These are phyloP conservation scores for Andricus quercusramuli DNA, from an alignment of 2,888 invertebrate species.

Conservation along the genomic window DNA sequence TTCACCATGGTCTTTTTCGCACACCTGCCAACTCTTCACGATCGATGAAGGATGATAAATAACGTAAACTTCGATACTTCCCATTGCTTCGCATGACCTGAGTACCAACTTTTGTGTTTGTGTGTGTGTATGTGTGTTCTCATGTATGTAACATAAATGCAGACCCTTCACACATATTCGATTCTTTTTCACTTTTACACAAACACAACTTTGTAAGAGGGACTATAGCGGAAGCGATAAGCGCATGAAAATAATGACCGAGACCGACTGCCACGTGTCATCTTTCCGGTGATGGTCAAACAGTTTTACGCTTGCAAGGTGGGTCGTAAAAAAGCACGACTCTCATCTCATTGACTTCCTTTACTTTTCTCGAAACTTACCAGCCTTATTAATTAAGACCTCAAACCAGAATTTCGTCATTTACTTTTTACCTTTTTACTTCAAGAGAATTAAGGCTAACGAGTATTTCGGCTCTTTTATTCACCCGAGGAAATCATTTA, in stretches of 20 bases:
- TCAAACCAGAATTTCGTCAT: background rate
- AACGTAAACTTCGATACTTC: constrained; percentile 20
- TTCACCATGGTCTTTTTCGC: background rate
- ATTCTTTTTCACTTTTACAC: constrained; percentile 1
- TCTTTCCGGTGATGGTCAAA: constrained; percentile 45
- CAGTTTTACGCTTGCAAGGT: constrained; percentile 38
- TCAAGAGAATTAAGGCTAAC: constrained; percentile 2
- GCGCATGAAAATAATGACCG: constrained; percentile 44
- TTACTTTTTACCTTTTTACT: background rate
- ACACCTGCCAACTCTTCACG: constrained; percentile 19
- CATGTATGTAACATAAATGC: background rate
- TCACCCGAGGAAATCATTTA: background rate
- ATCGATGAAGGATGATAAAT: constrained; percentile 38
- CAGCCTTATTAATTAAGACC: constrained; percentile 16
- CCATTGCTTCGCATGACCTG: constrained; percentile 1
- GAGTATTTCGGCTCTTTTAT: background rate
- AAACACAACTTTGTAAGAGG: constrained; percentile 16
- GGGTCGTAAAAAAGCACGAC: constrained; percentile 33
- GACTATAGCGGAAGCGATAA: constrained; percentile 46
- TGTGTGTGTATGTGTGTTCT: background rate
- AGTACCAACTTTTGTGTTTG: background rate
- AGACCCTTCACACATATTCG: background rate
- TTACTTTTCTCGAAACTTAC: background rate
- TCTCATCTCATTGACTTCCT: constrained; percentile 16
- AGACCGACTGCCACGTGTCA: constrained; percentile 45